Evolutionary conservation across 2,113 vertebrate species (phyloP), one percentile per base, ranked within the genome.

Genomic region (human): DNA sequence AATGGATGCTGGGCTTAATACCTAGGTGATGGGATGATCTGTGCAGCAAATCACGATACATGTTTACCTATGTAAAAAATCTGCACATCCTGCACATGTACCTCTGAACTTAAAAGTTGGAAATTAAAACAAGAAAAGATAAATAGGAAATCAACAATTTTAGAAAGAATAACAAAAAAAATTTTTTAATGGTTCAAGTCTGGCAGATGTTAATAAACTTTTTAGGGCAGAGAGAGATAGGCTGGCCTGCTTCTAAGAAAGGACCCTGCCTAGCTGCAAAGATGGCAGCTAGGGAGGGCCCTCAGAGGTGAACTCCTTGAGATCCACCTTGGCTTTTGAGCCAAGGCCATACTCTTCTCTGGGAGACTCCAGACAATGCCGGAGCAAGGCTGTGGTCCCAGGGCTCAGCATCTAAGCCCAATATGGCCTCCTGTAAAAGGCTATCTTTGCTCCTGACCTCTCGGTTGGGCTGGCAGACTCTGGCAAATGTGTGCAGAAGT

Each of bases 151-250:
- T 61, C 59, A 61, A 61, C 25, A 61, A 61, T 30, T 61, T 30
- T 61, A 13, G 59, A 61, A 61, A 61, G 25, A 61, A 61, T 30
- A 61, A 61, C 25, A 27, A 61, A 61, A 61, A 30, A 27, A 30
- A 13, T 5, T 10, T 61, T 61, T 66, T 94, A 91, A 89, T 91
- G 73, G 83, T 68, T 89, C 23, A 89, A 83, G 48, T 76, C 59
- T 93, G n/a, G 52, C 6, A 81, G 93, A 79, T n/a, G 45, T 48
- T 89, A 40, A 78, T 72, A 57, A 92, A 59, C 22, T 30, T 68
- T 92, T 94, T 40, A 61, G 52, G 27, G 35, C 9, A 92, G 43
- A 52, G 2, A 68, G 85, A 85, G 57, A 93, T 43, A 76, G 25
- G 61, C 61, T 90, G 68, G 48, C 61, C n/a, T 84, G 35, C 35